Evolutionary conservation across 2,888 invertebrate species (phyloP).

Genomic region (Rhorus exstirpatorius): DNA sequence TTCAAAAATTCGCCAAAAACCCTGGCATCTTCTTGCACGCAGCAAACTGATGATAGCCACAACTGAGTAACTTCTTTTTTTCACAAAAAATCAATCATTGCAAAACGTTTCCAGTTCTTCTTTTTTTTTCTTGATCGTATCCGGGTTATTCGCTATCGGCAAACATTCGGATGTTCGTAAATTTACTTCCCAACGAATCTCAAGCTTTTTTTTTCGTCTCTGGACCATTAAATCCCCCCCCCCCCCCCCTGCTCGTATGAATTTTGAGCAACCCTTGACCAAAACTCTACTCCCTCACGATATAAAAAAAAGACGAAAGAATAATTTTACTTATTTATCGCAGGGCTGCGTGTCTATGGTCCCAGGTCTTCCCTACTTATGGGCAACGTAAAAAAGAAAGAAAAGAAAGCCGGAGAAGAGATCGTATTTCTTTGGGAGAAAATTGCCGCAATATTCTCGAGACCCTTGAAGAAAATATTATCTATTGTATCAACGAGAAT

Average conservation of each 20-base stretch:
- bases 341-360: neutral
- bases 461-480: constrained; percentile 24
- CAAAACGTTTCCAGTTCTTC: neutral
- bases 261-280: constrained; percentile 53
- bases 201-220: constrained; percentile 27
- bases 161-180: neutral
- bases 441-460: constrained; percentile 56
- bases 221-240: neutral
- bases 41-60: no score
- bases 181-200: constrained; percentile 8
- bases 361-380: constrained; percentile 9
- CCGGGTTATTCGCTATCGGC: neutral
- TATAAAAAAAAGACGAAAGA: constrained; percentile 25
- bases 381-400: constrained; percentile 5
- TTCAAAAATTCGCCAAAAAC: no score
- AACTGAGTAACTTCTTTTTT: no score
- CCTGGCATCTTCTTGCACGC: no score
- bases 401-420: neutral
- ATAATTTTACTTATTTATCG: constrained; percentile 45
- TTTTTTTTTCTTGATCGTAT: constrained; percentile 15
- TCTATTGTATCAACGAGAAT: neutral
- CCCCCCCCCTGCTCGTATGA: constrained; percentile 45
- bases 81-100: no score
- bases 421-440: constrained; percentile 18
- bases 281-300: constrained; percentile 33